Conservation (phyloP, 2,113 vertebrate genomes). For the Lota lota region DNA sequence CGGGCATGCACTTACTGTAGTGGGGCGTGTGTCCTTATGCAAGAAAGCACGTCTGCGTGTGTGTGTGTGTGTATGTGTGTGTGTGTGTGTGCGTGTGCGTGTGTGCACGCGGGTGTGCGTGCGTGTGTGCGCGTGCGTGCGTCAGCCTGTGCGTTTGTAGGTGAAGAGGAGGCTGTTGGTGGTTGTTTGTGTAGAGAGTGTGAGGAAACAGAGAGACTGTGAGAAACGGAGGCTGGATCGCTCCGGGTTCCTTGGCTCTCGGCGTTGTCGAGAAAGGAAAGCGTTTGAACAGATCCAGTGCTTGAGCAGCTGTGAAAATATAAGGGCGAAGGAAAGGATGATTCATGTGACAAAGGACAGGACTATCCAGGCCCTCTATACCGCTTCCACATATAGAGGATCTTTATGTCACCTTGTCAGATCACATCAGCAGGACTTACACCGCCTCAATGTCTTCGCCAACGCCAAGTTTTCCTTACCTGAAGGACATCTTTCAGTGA, state of each 20-base stretch:
- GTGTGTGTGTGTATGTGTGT: too few species aligned
- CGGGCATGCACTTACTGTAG: slow-evolving; percentile 1
- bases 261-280: slow-evolving; percentile 60
- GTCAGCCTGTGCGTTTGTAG: slow-evolving; percentile 14
- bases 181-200: slow-evolving; percentile 48
- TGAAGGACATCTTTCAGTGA: neutral
- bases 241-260: slow-evolving; percentile 57
- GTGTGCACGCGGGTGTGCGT: slow-evolving; percentile 8
- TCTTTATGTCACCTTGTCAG: slow-evolving; percentile 26
- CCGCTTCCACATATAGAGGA: slow-evolving; percentile 36
- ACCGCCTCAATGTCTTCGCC: neutral
- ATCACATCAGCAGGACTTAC: slow-evolving; percentile 20
- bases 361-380: slow-evolving; percentile 43
- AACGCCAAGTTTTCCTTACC: too few species aligned
- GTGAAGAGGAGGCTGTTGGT: slow-evolving; percentile 48
- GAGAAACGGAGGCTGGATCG: slow-evolving; percentile 48
- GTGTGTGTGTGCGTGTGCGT: slow-evolving; percentile 7
- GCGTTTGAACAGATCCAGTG: slow-evolving; percentile 66
- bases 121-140: neutral
- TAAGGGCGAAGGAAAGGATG: slow-evolving; percentile 64
- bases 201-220: slow-evolving; percentile 45
- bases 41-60: neutral
- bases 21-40: slow-evolving; percentile 11
- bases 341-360: slow-evolving; percentile 65
- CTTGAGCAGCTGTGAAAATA: slow-evolving; percentile 78